These are phyloP conservation scores for Spinus olivaceus DNA, from an alignment of 2,797 vertebrate genomes.

Conservation along the genomic window DNA sequence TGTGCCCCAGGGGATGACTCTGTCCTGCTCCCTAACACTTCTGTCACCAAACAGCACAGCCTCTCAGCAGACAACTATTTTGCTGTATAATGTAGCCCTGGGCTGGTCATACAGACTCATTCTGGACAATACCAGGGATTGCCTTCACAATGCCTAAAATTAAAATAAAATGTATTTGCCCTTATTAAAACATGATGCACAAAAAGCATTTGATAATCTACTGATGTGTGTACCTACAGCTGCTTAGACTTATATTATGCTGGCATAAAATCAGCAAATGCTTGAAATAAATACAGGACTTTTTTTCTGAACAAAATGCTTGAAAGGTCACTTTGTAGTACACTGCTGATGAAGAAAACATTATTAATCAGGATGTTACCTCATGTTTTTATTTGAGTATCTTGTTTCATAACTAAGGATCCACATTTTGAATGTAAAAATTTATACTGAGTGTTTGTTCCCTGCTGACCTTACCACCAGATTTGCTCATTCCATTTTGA, in stretches of 20 bases:
- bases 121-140: background rate
- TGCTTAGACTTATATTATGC: background rate
- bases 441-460: background rate
- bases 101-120: background rate
- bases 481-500: background rate
- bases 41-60: background rate
- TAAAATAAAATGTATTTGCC: background rate
- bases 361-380: background rate
- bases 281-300: background rate
- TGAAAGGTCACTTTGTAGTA: slow-evolving; percentile 1
- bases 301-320: background rate
- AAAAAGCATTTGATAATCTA: background rate
- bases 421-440: background rate
- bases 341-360: background rate
- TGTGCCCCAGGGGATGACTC: fast-evolving
- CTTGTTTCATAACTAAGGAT: background rate
- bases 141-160: background rate
- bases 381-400: background rate
- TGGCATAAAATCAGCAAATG: background rate
- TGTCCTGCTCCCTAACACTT: background rate
- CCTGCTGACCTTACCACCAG: background rate
- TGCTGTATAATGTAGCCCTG: background rate
- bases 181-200: background rate
- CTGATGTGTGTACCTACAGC: background rate
- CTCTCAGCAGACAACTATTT: background rate